Percentiles rank a stretch among this genome's conserved stretches.
phyloP scores from a whole-genome alignment of 2,797 vertebrate species.

The Sphaeramia orbicularis region DNA sequence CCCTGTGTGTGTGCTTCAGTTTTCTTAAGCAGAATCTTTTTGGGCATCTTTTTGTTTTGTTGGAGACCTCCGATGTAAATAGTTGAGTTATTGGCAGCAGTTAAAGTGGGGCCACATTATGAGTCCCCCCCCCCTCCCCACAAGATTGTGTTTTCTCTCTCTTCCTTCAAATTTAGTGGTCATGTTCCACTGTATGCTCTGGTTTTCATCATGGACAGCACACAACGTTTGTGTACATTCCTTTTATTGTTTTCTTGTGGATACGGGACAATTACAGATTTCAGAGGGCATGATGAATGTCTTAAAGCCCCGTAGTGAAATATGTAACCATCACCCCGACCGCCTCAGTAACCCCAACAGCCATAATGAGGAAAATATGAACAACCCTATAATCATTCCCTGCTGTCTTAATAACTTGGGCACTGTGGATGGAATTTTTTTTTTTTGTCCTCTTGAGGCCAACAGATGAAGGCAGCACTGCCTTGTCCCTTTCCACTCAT shows the following conservation, averaged over 20 bases:
- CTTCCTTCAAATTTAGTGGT: constrained; percentile 16
- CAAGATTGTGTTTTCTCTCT: constrained; percentile 19
- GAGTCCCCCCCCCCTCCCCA: constrained; percentile 16
- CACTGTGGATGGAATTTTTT: constrained; percentile 49
- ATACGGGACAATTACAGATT: constrained; percentile 42
- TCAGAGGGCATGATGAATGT: constrained; percentile 17
- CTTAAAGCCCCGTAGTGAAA: constrained; percentile 13
- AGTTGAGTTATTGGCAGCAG: constrained; percentile 22
- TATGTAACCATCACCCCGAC: constrained; percentile 28
- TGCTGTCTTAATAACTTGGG: constrained; percentile 53
- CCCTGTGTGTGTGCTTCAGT: not conserved
- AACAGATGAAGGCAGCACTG: constrained; percentile 3
- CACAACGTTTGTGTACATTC: constrained; percentile 33
- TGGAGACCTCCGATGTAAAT: constrained; percentile 43
- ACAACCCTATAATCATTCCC: constrained; percentile 59
- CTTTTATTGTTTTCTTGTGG: constrained; percentile 37
- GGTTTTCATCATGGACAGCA: constrained; percentile 51
- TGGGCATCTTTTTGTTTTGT: constrained; percentile 21
- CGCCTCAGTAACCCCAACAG: constrained; percentile 39
- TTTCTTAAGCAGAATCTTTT: constrained; percentile 5
- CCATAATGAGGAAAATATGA: constrained; percentile 59
- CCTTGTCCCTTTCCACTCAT: constrained; percentile 43
- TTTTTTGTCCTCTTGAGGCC: not conserved
- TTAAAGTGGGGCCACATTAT: constrained; percentile 12
- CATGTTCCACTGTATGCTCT: constrained; percentile 37